These are phyloP conservation scores for Rhinichthys klamathensis DNA, from an alignment of 2,113 vertebrate species.

Conservation along the genomic window DNA sequence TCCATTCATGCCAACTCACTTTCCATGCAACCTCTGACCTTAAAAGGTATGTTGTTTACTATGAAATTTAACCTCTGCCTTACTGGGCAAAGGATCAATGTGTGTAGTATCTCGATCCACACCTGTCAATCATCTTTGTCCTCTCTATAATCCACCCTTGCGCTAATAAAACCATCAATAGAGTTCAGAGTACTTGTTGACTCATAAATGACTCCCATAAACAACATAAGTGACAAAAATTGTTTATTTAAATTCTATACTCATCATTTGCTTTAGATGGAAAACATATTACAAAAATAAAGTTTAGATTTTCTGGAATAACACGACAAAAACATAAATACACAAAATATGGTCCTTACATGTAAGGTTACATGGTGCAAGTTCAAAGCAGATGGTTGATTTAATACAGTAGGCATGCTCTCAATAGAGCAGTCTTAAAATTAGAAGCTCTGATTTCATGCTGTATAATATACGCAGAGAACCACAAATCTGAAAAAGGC, in stretches of 20 bases:
- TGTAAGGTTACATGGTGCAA: conserved; percentile 13
- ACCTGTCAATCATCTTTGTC: not conserved
- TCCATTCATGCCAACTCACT: conserved; percentile 13
- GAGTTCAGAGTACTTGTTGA: too few relatives aligned
- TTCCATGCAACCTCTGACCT: conserved; percentile 1
- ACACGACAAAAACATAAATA: not conserved
- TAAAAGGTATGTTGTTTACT: conserved; percentile 44
- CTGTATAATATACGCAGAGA: not conserved
- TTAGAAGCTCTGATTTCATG: not conserved
- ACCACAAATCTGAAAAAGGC: not conserved
- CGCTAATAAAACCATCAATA: not conserved
- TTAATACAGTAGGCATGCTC: conserved; percentile 29
- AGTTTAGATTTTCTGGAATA: not conserved
- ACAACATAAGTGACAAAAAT: conserved; percentile 9
- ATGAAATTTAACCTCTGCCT: conserved; percentile 50
- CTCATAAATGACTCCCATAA: not conserved
- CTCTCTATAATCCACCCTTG: not conserved
- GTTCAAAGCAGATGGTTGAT: not conserved
- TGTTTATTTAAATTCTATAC: conserved; percentile 53
- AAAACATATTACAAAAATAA: conserved; percentile 56
- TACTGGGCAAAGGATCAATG: conserved; percentile 50
- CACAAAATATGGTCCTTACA: conserved; percentile 24
- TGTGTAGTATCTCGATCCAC: not conserved
- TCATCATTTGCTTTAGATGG: not conserved
- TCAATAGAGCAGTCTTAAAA: conserved; percentile 6